Conservation (phyloP, 2,797 vertebrate genomes). For the Aulostomus chinensis region DNA sequence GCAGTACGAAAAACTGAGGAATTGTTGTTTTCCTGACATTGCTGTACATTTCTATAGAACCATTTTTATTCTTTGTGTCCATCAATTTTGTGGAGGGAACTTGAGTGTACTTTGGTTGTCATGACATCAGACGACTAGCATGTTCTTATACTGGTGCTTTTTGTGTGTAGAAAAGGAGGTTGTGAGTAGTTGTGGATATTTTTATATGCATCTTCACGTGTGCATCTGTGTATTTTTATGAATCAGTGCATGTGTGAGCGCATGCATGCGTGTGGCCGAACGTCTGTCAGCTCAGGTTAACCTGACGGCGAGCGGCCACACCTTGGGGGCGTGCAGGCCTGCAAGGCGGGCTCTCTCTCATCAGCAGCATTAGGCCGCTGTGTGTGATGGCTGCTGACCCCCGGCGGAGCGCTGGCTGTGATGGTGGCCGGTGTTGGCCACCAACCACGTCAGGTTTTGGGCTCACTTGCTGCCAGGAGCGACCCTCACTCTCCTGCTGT, state of each 20-base stretch:
- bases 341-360: slow-evolving; percentile 79
- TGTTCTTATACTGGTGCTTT: neutral
- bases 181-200: slow-evolving; percentile 35
- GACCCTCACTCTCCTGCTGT: slow-evolving; percentile 70
- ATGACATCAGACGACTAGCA: too few species aligned
- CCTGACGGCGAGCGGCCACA: slow-evolving; percentile 76
- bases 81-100: too few species aligned
- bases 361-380: slow-evolving; percentile 84
- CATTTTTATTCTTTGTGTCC: too few species aligned
- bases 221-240: slow-evolving; percentile 32
- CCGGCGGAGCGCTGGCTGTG: slow-evolving; percentile 58
- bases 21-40: too few species aligned
- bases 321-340: slow-evolving; percentile 69
- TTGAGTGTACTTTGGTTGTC: too few species aligned
- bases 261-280: slow-evolving; percentile 23
- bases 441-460: slow-evolving; percentile 55
- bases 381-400: slow-evolving; percentile 82
- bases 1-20: too few species aligned
- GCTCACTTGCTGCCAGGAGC: slow-evolving; percentile 74
- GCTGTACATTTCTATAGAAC: too few species aligned
- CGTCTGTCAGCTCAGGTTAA: slow-evolving; percentile 84
- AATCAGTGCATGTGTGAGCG: slow-evolving; percentile 38
- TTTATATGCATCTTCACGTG: slow-evolving; percentile 19
- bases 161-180: slow-evolving; percentile 4
- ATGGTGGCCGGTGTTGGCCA: slow-evolving; percentile 42